Percentiles rank a stretch among this genome's conserved stretches.
phyloP scores from a whole-genome alignment of 2,113 vertebrate species.

The Laticauda laticaudata region DNA sequence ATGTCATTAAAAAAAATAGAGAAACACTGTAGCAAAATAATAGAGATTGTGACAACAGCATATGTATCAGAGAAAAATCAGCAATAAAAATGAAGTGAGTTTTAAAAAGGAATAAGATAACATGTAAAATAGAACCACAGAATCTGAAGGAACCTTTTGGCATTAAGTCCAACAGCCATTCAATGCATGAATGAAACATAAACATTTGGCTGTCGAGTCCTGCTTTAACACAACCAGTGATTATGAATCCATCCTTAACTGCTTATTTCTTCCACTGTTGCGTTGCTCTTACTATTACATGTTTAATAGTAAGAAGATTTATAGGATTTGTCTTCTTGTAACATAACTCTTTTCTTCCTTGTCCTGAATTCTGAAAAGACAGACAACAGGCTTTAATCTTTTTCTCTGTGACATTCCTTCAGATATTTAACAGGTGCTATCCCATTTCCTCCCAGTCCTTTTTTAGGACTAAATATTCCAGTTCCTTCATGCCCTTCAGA shows the following conservation, averaged over 20 bases:
- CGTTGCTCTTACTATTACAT: not conserved
- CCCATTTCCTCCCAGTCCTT: not conserved
- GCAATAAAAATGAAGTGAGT: not conserved
- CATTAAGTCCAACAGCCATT: not conserved
- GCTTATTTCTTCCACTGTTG: not conserved
- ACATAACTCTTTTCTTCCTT: not conserved
- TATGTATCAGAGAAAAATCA: not conserved
- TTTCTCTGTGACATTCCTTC: not conserved
- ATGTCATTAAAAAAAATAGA: not conserved
- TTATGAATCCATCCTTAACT: not conserved
- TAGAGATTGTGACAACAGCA: not conserved
- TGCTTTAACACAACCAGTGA: not conserved
- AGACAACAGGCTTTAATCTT: not conserved
- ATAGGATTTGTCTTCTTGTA: not conserved
- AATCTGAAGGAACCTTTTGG: not conserved
- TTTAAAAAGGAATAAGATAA: not conserved
- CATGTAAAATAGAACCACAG: not conserved
- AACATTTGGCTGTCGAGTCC: not conserved
- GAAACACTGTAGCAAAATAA: not conserved
- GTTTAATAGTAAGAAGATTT: not conserved
- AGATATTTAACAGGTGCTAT: not conserved
- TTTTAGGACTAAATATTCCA: not conserved
- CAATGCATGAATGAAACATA: not conserved
- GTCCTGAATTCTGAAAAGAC: not conserved
- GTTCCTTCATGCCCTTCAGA: not conserved